Conservation (phyloP, 2,797 vertebrate species). For the Malacoctenus gilli region DNA sequence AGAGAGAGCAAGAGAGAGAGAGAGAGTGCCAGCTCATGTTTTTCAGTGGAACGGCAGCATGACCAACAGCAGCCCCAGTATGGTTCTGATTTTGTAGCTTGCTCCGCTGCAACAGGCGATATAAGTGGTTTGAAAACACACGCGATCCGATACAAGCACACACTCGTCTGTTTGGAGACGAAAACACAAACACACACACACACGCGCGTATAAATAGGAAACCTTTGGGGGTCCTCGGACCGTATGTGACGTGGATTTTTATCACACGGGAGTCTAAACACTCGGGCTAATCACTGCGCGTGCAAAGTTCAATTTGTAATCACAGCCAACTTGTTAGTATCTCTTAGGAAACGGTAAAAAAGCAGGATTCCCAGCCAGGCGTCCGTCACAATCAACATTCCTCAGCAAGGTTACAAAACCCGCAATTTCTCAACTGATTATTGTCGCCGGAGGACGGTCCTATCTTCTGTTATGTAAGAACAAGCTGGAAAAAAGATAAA, state of each 20-base stretch:
- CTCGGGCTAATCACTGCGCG: conserved; percentile 79
- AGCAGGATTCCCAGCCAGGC: conserved; percentile 75
- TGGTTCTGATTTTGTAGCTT: conserved; percentile 60
- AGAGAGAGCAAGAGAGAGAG: not conserved
- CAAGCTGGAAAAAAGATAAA: not conserved
- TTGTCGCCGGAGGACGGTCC: conserved; percentile 32
- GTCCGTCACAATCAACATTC: conserved; percentile 83
- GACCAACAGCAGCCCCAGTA: conserved; percentile 62
- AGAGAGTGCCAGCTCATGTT: conserved; percentile 53
- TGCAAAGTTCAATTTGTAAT: conserved; percentile 82
- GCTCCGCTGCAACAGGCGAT: conserved; percentile 39
- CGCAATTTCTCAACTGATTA: conserved; percentile 61
- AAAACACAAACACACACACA: not conserved
- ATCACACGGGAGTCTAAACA: conserved; percentile 76
- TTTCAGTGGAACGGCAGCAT: conserved; percentile 51
- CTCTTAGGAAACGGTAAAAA: conserved; percentile 80
- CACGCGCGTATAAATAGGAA: not conserved
- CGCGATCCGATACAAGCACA: conserved; percentile 29
- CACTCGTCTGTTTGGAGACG: not conserved
- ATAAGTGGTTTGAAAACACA: conserved; percentile 44
- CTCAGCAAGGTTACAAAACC: conserved; percentile 80
- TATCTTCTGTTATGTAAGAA: conserved; percentile 56
- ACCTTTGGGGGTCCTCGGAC: conserved; percentile 28
- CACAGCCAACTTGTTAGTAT: conserved; percentile 72
- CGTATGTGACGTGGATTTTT: conserved; percentile 68